Conservation (phyloP, 2,888 invertebrate genomes). For the Callosobruchus maculatus region DNA sequence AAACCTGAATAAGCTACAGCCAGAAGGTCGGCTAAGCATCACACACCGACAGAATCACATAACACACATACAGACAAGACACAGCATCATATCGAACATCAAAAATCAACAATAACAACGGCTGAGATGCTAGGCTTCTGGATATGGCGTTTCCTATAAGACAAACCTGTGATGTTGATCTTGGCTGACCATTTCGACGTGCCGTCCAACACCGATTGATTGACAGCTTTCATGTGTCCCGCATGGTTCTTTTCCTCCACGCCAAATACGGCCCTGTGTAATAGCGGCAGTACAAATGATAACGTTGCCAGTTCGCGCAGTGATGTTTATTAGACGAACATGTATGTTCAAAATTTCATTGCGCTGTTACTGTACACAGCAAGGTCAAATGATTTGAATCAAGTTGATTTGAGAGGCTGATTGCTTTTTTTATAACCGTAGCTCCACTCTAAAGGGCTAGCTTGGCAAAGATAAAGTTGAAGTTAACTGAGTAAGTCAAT, state of each 20-base stretch:
- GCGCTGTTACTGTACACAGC: too few species aligned
- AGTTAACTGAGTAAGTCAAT: too few species aligned
- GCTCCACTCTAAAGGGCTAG: too few species aligned
- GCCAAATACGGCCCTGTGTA: constrained; percentile 85
- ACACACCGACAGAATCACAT: background rate
- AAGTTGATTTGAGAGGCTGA: too few species aligned
- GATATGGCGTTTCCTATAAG: constrained; percentile 26
- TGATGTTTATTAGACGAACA: background rate
- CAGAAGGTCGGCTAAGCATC: background rate
- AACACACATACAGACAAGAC: constrained; percentile 2
- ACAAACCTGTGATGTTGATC: constrained; percentile 99
- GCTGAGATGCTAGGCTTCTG: background rate
- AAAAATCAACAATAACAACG: constrained; percentile 5
- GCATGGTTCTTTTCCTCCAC: constrained; percentile 91
- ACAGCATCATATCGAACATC: background rate
- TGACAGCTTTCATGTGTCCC: constrained; percentile 96
- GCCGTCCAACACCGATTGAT: constrained; percentile 98
- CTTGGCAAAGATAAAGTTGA: too few species aligned
- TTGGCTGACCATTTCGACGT: constrained; percentile 99
- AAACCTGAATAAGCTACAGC: background rate
- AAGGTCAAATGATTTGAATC: too few species aligned
- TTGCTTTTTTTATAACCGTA: too few species aligned
- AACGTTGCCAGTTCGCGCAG: background rate
- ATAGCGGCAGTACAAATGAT: background rate
- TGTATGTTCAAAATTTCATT: too few species aligned